Conservation (phyloP, 2,888 invertebrate genomes). For the Volucella inflata region DNA sequence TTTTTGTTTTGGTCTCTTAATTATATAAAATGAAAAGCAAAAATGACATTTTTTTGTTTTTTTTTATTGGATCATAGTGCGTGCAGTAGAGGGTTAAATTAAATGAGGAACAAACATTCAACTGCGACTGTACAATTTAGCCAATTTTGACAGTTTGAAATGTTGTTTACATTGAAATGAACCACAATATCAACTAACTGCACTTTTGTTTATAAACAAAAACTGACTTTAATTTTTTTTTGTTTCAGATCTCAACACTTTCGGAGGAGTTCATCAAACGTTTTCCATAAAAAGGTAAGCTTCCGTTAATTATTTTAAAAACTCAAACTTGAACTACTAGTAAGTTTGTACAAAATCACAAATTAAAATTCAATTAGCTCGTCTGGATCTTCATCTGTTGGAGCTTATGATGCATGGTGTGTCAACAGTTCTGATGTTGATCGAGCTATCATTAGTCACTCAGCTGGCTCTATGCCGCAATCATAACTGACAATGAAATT, state of each 20-base stretch:
- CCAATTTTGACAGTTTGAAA: no score
- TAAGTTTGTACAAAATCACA: background rate
- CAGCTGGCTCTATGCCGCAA: background rate
- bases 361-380: background rate
- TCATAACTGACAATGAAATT: background rate
- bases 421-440: background rate
- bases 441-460: constrained; percentile 26
- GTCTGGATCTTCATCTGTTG: background rate
- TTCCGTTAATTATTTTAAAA: background rate
- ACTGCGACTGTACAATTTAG: no score
- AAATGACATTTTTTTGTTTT: no score
- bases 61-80: no score
- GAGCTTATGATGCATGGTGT: background rate
- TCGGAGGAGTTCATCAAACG: no score
- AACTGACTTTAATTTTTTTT: background rate
- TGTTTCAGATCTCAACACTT: constrained; percentile 1
- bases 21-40: no score
- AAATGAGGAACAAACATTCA: no score
- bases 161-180: no score
- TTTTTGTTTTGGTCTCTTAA: no score
- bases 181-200: no score
- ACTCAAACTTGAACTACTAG: background rate
- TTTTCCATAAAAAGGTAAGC: constrained; percentile 13
- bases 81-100: no score
- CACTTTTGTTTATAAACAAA: background rate